Evolutionary conservation across 2,797 vertebrate genomes (phyloP).

Genomic region (Salmo trutta): DNA sequence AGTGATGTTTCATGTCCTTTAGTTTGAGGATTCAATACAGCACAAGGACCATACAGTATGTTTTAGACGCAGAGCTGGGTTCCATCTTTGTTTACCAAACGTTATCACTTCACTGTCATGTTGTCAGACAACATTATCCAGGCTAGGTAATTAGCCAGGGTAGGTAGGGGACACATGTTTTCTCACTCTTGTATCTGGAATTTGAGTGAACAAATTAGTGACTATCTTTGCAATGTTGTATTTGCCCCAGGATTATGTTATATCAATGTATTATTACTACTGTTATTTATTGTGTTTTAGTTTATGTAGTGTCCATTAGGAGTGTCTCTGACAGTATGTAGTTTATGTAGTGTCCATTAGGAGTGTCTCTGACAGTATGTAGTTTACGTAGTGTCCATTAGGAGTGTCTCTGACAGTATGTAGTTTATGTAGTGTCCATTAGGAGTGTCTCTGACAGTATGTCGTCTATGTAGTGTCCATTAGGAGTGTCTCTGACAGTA

Average conservation of each 20-base stretch:
- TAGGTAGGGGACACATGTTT: conserved; percentile 53
- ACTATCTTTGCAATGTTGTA: background rate
- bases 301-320: no score
- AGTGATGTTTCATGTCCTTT: conserved; percentile 65
- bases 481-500: no score
- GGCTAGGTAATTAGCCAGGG: conserved; percentile 10
- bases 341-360: no score
- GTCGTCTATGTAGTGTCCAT: no score
- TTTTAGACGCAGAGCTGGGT: conserved; percentile 62
- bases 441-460: no score
- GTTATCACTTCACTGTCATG: conserved; percentile 85
- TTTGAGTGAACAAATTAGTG: background rate
- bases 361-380: no score
- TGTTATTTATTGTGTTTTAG: background rate
- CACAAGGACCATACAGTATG: conserved; percentile 30
- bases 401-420: no score
- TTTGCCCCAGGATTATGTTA: background rate
- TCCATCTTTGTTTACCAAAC: conserved; percentile 84
- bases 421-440: no score
- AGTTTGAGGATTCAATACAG: conserved; percentile 52
- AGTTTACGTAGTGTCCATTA: no score
- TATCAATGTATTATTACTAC: background rate
- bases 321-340: no score
- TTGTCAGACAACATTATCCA: conserved; percentile 76
- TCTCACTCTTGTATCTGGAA: conserved; percentile 7